These are phyloP conservation scores for Ceratotherium simum DNA, from an alignment of 2,113 vertebrate genomes.

Conservation along the genomic window DNA sequence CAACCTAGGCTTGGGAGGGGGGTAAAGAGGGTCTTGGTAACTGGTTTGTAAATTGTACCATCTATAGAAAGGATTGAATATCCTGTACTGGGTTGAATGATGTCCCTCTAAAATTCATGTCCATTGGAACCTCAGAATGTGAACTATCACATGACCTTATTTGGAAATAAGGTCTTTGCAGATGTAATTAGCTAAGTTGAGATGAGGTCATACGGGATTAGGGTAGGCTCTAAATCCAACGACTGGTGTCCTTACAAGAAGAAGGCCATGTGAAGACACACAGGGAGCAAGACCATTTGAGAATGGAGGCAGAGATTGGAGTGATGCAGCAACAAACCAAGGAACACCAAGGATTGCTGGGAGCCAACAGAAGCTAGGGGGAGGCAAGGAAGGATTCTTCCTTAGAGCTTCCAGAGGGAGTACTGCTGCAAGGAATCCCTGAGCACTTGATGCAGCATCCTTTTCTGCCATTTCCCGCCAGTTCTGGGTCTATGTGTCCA, in stretches of 20 bases:
- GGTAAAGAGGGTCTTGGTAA: neutral
- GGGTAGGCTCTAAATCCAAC: neutral
- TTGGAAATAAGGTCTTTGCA: neutral
- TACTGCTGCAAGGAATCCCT: neutral
- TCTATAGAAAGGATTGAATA: neutral
- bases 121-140: neutral
- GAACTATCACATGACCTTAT: neutral
- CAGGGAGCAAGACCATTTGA: neutral
- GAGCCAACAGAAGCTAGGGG: neutral
- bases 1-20: neutral
- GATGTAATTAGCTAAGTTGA: neutral
- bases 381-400: neutral
- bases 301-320: neutral
- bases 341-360: neutral
- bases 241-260: neutral
- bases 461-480: neutral
- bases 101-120: neutral
- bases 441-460: accelerated
- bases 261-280: neutral
- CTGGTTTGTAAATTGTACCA: neutral
- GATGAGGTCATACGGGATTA: neutral
- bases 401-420: neutral
- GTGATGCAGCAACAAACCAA: neutral
- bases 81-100: neutral
- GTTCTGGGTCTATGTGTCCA: neutral